Percentiles rank a stretch among this genome's conserved stretches.
phyloP scores from a whole-genome alignment of 2,888 invertebrate species.

The Catocala fraxini region DNA sequence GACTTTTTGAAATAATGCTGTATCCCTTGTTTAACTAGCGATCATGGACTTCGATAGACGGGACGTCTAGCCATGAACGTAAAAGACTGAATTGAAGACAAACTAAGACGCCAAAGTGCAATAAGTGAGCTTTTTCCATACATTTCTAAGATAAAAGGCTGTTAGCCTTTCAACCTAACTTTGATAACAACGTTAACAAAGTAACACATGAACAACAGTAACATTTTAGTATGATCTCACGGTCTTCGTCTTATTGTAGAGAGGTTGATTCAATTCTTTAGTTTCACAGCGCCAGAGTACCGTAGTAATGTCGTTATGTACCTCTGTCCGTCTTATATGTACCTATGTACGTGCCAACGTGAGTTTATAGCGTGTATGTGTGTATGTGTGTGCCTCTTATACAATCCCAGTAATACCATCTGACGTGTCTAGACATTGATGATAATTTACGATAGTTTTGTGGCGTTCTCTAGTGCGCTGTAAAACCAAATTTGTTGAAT shows the following conservation, averaged over 20 bases:
- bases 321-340: background rate
- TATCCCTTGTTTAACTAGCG: too few relatives aligned
- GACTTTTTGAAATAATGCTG: too few relatives aligned
- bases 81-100: too few relatives aligned
- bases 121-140: too few relatives aligned
- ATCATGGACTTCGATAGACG: too few relatives aligned
- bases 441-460: conserved; percentile 11
- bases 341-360: background rate
- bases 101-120: too few relatives aligned
- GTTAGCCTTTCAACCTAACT: too few relatives aligned
- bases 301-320: conserved; percentile 9
- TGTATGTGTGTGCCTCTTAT: too few relatives aligned
- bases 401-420: conserved; percentile 20
- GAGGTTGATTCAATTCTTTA: conserved; percentile 9
- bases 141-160: too few relatives aligned
- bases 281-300: conserved; percentile 3
- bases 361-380: background rate
- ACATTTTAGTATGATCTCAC: background rate
- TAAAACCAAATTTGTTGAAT: background rate
- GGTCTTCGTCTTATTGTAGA: background rate
- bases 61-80: too few relatives aligned
- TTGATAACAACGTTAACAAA: too few relatives aligned
- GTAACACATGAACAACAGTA: background rate
- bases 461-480: background rate
- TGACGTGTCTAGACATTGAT: conserved; percentile 12